Conservation (phyloP, 2,797 vertebrate genomes). For the Aotus griseimembra region DNA sequence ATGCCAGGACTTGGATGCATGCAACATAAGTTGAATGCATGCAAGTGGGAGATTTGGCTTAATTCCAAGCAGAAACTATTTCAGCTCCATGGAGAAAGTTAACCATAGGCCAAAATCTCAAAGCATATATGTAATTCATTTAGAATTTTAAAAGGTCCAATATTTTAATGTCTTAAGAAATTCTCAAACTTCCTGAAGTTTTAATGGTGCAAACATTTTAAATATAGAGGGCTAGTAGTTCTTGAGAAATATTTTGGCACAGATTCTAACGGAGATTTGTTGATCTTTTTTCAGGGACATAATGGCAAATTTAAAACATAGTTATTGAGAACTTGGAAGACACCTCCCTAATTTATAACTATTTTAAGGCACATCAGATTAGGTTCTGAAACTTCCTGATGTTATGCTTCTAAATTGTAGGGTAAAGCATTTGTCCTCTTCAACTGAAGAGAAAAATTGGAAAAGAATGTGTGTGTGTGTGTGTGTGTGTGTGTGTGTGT, state of each 20-base stretch:
- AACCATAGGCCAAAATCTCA: conserved; percentile 59
- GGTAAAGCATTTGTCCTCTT: conserved; percentile 64
- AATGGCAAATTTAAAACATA: conserved; percentile 64
- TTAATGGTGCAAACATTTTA: conserved; percentile 66
- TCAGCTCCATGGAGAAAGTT: conserved; percentile 22
- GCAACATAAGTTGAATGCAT: conserved; percentile 58
- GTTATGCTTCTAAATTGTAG: conserved; percentile 70
- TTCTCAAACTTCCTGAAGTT: conserved; percentile 59
- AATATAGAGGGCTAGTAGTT: conserved; percentile 52
- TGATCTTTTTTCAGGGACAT: conserved; percentile 58
- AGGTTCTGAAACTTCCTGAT: conserved; percentile 62
- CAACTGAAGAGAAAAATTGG: conserved; percentile 62
- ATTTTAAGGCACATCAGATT: conserved; percentile 72
- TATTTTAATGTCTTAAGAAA: conserved; percentile 69
- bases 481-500: background rate
- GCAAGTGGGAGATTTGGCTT: conserved; percentile 62
- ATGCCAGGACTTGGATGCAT: conserved; percentile 69
- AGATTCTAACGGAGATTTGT: conserved; percentile 60
- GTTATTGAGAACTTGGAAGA: conserved; percentile 67
- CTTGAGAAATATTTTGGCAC: conserved; percentile 59
- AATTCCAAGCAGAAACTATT: conserved; percentile 67
- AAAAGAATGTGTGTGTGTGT: background rate
- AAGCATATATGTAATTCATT: conserved; percentile 1
- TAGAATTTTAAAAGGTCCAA: conserved; percentile 52
- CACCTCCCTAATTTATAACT: conserved; percentile 63